Base-by-base conservation (phyloP, 2,113 vertebrate species). In the Gopherus flavomarginatus region DNA sequence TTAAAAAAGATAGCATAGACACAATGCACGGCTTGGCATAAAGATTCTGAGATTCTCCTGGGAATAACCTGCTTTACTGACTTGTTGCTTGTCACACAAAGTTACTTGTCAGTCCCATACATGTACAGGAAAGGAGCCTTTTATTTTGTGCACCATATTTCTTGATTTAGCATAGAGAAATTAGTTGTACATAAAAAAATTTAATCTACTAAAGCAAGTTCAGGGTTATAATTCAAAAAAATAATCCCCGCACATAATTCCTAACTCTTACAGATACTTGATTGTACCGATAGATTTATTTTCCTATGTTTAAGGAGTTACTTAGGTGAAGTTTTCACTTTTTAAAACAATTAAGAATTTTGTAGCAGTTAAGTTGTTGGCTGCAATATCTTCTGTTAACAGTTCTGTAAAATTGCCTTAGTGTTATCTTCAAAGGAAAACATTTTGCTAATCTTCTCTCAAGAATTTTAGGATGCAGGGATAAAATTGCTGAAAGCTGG, bases 151-250 rank as follows among this genome's bases (percentile, higher is more conserved):
- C 42, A 77, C 24, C 72, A 44, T 77, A 13, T 47, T 77, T 77
- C 22, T 22, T 77, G 38, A 77, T 77, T 0, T 1, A 42, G 3
- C 44, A 4, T 54, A 62, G 62, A 42, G 5, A 79, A 42, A 59
- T 13, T 62, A 49, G 11, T 38, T 35, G 2, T 6, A 44, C 44
- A 44, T 44, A 44, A 44, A 44, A 44, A 44, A 44, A 44, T 44
- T 44, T 42, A 42, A 44, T 44, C 44, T 44, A 7, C 44, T 44
- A 44, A 44, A 44, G 44, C 81, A 59, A 54, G n/a, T 2, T 80
- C 1, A 7, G 75, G 49, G 27, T 10, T 1, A 0, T 17, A 62
- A n/a, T 1, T 78, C 83, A 49, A 1, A 26, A 26, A 56, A 56
- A 53, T 21, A 53, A 31, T 4, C 54, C 65, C 54, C 72, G 0